Base-by-base conservation (phyloP, 2,113 vertebrate species). In the Centropus bengalensis region DNA sequence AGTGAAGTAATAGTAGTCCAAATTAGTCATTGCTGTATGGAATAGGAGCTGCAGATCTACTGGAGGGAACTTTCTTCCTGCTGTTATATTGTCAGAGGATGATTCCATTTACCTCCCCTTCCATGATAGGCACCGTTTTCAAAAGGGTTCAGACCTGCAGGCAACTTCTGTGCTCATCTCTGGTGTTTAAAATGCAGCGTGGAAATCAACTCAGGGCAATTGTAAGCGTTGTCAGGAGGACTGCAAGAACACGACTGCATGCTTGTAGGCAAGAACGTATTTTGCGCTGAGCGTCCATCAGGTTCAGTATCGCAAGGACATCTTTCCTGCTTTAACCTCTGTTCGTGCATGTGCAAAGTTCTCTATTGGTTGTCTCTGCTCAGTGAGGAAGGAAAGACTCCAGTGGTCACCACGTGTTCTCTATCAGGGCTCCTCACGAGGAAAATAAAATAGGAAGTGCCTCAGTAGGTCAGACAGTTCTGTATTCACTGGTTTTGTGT, bases 21-120 rank as follows among this genome's bases (percentile, higher is more conserved):
- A 91, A 95, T 69, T 62, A 82, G 81, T 76, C 86, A 77, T 15
- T 95, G 93, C 94, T 87, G 21, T 73, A 77, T 94, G 78, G 71
- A 69, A 88, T 21, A 51, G 91, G 66, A 70, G 67, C 86, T 87
- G 55, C 59, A 51, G 30, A 73, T 79, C 67, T 89, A 87, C 93
- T 95, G 89, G 55, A 93, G 95, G 95, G 81, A 91, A 44, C 89
- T 69, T 84, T 79, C 49, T 45, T 38, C 84, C 81, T 69, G 78
- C 86, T 80, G 67, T 28, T 91, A 30, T 6, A n/a, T 54, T 80
- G 84, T 66, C 19, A 36, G 51, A 40, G 84, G 74, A 36, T 42
- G 85, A 67, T 62, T 95, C 91, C 81, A 73, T 74, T 78, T 23
- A 30, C 75, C 62, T 85, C 82, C 67, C 36, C 81, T 82, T 66